Conservation (phyloP, 2,888 invertebrate species). For the Eretmocerus hayati region DNA sequence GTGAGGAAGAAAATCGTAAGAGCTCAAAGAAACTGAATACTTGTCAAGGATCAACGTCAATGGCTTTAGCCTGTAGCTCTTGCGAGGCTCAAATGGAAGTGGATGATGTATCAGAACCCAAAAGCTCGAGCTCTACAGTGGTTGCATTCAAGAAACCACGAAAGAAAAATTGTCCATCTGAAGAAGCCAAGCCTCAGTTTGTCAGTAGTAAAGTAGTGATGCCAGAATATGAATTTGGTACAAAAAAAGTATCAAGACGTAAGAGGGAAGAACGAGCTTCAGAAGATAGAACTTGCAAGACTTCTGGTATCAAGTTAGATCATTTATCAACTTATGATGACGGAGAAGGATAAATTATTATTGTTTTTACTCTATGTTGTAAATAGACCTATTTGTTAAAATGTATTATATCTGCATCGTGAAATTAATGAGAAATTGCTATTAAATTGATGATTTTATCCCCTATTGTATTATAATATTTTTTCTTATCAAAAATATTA, state of each 20-base stretch:
- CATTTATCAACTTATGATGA: constrained; percentile 52
- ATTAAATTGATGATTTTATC: no score
- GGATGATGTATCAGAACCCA: not conserved
- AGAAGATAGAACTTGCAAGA: constrained; percentile 26
- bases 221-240: constrained; percentile 78
- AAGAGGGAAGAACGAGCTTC: constrained; percentile 19
- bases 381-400: no score
- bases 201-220: constrained; percentile 66
- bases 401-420: no score
- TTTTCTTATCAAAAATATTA: no score
- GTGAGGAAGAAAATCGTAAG: constrained; percentile 2
- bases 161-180: not conserved
- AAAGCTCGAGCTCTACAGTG: not conserved
- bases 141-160: constrained; percentile 34
- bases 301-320: constrained; percentile 49
- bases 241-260: constrained; percentile 42
- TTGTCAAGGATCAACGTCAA: constrained; percentile 24
- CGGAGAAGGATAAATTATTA: constrained; percentile 34
- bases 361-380: no score
- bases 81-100: not conserved
- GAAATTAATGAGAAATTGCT: no score
- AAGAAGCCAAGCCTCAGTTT: constrained; percentile 50
- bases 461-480: no score
- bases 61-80: constrained; percentile 22
- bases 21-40: constrained; percentile 4